These are phyloP conservation scores for Calyptomena viridis DNA, from an alignment of 2,113 vertebrate genomes.

Conservation along the genomic window DNA sequence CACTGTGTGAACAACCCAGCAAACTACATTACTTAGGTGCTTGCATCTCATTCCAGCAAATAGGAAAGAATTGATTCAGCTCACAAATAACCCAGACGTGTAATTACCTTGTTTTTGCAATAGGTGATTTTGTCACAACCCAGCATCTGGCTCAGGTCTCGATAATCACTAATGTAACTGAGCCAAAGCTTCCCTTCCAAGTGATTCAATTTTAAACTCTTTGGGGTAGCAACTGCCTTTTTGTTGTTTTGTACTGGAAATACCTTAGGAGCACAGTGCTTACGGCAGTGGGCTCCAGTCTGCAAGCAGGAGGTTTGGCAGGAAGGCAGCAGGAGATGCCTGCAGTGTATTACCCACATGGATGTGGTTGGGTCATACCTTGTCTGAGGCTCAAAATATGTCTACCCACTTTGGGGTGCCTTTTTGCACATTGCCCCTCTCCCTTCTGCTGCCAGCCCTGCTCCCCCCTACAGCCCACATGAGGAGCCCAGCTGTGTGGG, in stretches of 20 bases:
- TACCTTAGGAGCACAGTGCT: neutral
- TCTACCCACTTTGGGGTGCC: neutral
- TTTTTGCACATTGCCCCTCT: neutral
- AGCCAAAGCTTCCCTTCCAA: neutral
- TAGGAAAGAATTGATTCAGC: neutral
- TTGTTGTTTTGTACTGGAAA: neutral
- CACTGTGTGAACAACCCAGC: neutral
- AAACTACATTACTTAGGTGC: neutral
- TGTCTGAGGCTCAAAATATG: accelerated
- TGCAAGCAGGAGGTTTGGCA: neutral
- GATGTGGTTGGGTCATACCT: neutral
- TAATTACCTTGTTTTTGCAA: neutral
- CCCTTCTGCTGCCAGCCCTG: neutral
- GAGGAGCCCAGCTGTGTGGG: neutral
- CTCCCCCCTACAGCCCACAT: accelerated
- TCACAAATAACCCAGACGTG: neutral
- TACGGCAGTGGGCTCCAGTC: neutral
- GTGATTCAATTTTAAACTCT: neutral
- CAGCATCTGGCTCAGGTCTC: accelerated
- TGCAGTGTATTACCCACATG: neutral
- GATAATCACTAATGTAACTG: neutral
- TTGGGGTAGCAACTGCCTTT: neutral
- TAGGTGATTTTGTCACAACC: neutral
- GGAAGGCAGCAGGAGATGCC: neutral
- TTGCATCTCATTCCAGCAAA: neutral